These are phyloP conservation scores for Megathymus violae DNA, from an alignment of 1,140 invertebrate species.

Conservation along the genomic window DNA sequence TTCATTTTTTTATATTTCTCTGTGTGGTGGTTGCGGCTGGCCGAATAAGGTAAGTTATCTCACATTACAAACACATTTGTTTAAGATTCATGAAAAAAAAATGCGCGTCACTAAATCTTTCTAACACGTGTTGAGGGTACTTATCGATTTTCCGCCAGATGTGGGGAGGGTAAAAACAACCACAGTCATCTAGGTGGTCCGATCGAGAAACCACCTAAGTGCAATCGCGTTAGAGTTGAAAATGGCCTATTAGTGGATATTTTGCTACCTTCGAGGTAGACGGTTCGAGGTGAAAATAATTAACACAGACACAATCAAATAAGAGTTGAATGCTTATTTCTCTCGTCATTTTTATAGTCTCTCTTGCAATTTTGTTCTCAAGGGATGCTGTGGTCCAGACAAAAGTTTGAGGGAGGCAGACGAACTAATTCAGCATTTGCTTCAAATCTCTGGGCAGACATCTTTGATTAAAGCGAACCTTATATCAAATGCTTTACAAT, in stretches of 20 bases:
- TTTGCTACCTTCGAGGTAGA: constrained; percentile 25
- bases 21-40: constrained; percentile 46
- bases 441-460: constrained; percentile 20
- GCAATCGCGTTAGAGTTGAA: constrained; percentile 41
- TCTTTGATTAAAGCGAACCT: constrained; percentile 15
- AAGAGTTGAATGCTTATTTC: constrained; percentile 24
- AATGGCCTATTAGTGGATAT: constrained; percentile 5
- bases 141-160: constrained; percentile 64
- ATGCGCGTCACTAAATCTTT: constrained; percentile 40
- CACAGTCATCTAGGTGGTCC: constrained; percentile 36
- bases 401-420: constrained; percentile 6
- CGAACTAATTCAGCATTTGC: constrained; percentile 3
- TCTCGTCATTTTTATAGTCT: constrained; percentile 25
- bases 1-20: constrained; percentile 48
- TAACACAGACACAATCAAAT: constrained; percentile 49
- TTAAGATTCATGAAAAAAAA: constrained; percentile 9
- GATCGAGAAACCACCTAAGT: constrained; percentile 41
- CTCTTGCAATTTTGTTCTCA: constrained; percentile 21
- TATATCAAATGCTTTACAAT: neutral
- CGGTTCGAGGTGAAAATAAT: constrained; percentile 57
- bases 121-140: constrained; percentile 50
- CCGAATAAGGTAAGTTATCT: constrained; percentile 44
- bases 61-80: constrained; percentile 25
- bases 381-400: constrained; percentile 15
- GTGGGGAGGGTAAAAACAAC: constrained; percentile 60